Percentiles rank a stretch among this genome's conserved stretches.
Conservation (phyloP, 1,140 invertebrate species). For the Fragariocoptes setiger region DNA sequence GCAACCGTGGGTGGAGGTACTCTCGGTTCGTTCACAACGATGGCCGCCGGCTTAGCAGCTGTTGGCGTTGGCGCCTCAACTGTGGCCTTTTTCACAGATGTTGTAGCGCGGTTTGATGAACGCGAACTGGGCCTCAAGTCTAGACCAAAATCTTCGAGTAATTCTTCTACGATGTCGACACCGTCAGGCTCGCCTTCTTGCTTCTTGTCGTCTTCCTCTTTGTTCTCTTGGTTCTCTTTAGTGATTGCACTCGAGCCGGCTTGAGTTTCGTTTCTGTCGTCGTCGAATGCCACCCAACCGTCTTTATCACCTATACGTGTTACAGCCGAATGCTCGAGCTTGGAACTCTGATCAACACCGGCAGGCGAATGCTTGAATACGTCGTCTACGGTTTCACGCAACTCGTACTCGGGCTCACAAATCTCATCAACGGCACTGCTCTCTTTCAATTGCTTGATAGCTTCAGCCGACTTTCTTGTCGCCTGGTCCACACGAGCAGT, state of each 20-base stretch:
- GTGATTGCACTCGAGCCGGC: conserved; percentile 28
- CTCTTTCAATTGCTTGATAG: conserved; percentile 15
- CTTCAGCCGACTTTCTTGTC: conserved; percentile 16
- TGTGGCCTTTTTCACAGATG: too few species aligned
- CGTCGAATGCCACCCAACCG: conserved; percentile 4
- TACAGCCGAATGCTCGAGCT: conserved; percentile 1
- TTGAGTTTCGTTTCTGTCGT: conserved; percentile 15
- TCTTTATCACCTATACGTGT: neutral
- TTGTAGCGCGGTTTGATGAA: too few species aligned
- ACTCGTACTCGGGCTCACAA: conserved; percentile 3
- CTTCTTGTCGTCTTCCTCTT: conserved; percentile 6
- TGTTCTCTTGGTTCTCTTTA: conserved; percentile 24
- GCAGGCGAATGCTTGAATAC: conserved; percentile 2
- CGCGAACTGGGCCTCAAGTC: too few species aligned
- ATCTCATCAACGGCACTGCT: conserved; percentile 8
- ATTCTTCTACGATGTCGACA: conserved; percentile 33
- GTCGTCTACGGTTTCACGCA: neutral
- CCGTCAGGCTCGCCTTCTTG: conserved; percentile 35
- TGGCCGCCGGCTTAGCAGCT: too few species aligned
- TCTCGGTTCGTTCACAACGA: too few species aligned
- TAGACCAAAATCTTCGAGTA: conserved; percentile 5
- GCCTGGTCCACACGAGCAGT: conserved; percentile 17
- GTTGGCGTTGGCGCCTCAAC: too few species aligned
- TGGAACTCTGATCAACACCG: conserved; percentile 2
- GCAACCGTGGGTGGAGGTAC: too few species aligned